These are phyloP conservation scores for Acanthosoma haemorrhoidale DNA, from an alignment of 2,888 invertebrate genomes.

Conservation along the genomic window DNA sequence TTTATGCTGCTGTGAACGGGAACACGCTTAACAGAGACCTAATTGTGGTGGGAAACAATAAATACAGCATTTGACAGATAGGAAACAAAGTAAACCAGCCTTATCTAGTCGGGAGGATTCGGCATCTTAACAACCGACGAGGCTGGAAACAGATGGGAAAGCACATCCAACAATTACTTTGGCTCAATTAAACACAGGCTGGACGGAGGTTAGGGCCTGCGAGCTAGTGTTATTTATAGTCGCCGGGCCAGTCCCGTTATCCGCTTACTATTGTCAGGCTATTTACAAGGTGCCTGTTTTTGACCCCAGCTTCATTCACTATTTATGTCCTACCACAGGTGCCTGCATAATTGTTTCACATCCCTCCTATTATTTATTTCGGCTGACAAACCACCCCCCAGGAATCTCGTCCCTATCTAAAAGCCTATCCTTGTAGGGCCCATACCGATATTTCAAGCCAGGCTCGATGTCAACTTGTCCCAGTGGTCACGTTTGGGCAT, in stretches of 20 bases:
- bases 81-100: not conserved
- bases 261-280: not conserved
- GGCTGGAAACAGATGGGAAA: constrained; percentile 16
- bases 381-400: not conserved
- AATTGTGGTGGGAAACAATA: not conserved
- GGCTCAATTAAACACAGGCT: constrained; percentile 15
- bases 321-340: constrained; percentile 12
- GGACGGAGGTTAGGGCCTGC: not conserved
- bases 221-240: constrained; percentile 10
- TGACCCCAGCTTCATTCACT: no score
- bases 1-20: no score
- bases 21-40: no score
- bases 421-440: constrained; percentile 24
- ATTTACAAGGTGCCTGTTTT: constrained; percentile 5
- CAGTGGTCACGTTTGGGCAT: not conserved
- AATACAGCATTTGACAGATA: constrained; percentile 1
- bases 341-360: constrained; percentile 13
- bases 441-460: constrained; percentile 13
- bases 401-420: constrained; percentile 18
- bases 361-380: constrained; percentile 19
- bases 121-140: constrained; percentile 17
- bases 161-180: constrained; percentile 19
- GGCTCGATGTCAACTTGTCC: constrained; percentile 8
- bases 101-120: not conserved
- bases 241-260: no score